Base-by-base conservation (phyloP, 2,797 vertebrate species). In the Tangara arthus region DNA sequence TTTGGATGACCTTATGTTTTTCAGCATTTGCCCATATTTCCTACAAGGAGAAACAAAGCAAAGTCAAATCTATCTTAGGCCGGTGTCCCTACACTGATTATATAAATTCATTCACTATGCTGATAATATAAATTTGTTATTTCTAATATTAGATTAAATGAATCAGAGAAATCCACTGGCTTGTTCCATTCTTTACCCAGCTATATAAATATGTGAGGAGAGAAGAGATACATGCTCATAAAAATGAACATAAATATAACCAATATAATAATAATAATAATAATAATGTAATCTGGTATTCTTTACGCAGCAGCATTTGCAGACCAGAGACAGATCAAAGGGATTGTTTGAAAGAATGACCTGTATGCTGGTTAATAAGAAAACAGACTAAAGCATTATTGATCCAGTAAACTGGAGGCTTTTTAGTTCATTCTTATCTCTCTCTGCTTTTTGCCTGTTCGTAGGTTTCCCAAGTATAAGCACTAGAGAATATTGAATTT, bases 1-100 rank as follows among this genome's bases (percentile, higher is more conserved):
- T 87, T 91, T 91, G 61, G 20, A 52, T 88, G 55, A 61, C 83
- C 68, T 89, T 89, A 50, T 82, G 41, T 83, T 94, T 93, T 93
- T 81, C 78, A 80, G 22, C 30, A 57, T 91, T 95, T 94, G 32
- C 26, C 18, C 0, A 0, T 90, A 52, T 93, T 93, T 90, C 5
- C 46, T 82, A 44, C 35, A 50, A 81, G 69, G 50, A 61, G 70
- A 92, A 93, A 75, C 32, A 75, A 88, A 75, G 20, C 20, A 56
- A 93, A 89, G 41, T 42, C 18, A 60, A 50, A 53, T 89, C 35
- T 71, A 11, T 84, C 20, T 91, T 70, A 60, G 24, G n/a, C 26
- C 21, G 50, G 19, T 70, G 21, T 72, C 27, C 34, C 27, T 87
- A 26, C 0, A 1, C 65, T 79, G 26, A 39, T 89, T 73, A 64